phyloP scores from a whole-genome alignment of 2,797 vertebrate species.

The Clamator glandarius region DNA sequence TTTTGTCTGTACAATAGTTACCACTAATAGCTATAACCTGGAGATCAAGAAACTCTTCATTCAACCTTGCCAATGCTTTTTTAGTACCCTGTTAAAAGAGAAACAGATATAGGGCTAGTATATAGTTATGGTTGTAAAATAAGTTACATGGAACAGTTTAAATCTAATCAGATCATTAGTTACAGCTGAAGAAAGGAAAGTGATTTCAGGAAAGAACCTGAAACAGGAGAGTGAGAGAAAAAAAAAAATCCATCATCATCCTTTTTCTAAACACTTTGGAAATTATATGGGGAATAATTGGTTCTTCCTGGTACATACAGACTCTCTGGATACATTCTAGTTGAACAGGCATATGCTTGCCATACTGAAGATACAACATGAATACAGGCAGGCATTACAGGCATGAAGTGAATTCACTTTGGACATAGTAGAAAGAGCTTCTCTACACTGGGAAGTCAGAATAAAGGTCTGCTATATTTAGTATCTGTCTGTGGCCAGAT shows the following conservation, averaged over 20 bases:
- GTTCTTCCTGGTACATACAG: background rate
- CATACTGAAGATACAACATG: background rate
- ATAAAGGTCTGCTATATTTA: background rate
- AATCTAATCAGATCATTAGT: no score
- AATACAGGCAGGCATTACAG: background rate
- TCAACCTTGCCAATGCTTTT: slow-evolving; percentile 88
- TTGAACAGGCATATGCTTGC: no score
- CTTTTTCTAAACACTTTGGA: background rate
- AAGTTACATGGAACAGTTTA: background rate
- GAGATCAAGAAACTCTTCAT: slow-evolving; percentile 91
- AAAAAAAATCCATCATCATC: background rate
- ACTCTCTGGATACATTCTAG: background rate
- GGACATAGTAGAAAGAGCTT: background rate
- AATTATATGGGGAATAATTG: background rate
- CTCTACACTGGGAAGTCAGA: background rate
- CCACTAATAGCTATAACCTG: slow-evolving; percentile 92
- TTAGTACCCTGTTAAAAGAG: slow-evolving; percentile 87
- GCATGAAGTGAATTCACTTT: background rate
- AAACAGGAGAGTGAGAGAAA: background rate
- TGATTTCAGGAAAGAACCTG: background rate
- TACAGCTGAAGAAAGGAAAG: no score
- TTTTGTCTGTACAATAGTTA: slow-evolving; percentile 98
- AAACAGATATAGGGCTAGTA: background rate
- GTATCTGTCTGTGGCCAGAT: background rate
- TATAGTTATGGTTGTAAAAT: background rate